phyloP scores from a whole-genome alignment of 2,797 vertebrate genomes.

The Pseudochirops cupreus region DNA sequence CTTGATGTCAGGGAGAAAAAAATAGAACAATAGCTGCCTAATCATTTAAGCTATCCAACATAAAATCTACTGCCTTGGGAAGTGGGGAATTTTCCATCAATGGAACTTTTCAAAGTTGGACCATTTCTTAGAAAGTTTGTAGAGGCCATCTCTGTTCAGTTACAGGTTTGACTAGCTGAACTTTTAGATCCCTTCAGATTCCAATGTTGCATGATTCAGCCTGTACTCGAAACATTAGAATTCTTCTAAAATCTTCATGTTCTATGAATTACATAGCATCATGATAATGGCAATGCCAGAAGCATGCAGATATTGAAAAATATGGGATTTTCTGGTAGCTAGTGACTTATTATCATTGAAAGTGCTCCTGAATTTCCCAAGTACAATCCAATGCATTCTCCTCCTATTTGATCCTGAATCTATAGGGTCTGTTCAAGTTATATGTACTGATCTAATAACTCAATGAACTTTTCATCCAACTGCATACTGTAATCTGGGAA shows the following conservation, averaged over 20 bases:
- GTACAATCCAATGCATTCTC: background rate
- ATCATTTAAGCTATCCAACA: background rate
- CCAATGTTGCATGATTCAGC: background rate
- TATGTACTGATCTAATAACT: background rate
- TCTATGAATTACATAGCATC: background rate
- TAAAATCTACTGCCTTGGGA: background rate
- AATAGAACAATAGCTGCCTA: background rate
- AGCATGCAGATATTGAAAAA: background rate
- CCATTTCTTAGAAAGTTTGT: background rate
- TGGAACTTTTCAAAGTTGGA: background rate
- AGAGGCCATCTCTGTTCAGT: background rate
- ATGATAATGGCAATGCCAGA: background rate
- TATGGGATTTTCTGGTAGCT: background rate
- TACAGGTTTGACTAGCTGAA: background rate
- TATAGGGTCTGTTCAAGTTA: background rate
- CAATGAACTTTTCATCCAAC: background rate
- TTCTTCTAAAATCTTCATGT: background rate
- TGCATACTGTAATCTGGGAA: background rate
- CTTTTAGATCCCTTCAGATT: background rate
- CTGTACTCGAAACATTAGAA: background rate
- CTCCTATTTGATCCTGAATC: background rate
- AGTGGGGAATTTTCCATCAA: background rate
- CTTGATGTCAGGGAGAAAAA: background rate
- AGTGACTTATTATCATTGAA: background rate
- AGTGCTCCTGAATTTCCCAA: background rate